Evolutionary conservation across 1,140 invertebrate genomes (phyloP), one percentile per base, ranked within the genome.

Genomic region (Tetragonula clypearis): DNA sequence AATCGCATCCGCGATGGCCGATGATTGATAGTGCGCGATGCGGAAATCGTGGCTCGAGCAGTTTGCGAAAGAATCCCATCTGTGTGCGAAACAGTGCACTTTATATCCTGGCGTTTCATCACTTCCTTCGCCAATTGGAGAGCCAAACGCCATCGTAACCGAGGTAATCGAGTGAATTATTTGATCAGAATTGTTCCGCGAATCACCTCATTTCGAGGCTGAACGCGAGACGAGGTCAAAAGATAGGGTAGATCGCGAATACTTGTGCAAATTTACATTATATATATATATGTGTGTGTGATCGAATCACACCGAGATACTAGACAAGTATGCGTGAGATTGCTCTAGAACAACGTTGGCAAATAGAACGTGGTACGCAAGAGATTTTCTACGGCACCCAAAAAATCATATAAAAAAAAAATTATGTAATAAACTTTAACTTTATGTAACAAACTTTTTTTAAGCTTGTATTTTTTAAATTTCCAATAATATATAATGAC

Each of bases 11-110:
- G 68, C 84, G 88, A 86, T 86, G 66, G 77, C 69, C 72, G 88
- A 88, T 90, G 89, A 90, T 90, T 86, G 86, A 90, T 90, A 76
- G 81, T 74, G 23, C 71, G 68, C 86, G 88, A 90, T 88, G 89
- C 89, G 88, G 88, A 90, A 90, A 90, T 90, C 88, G 69, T 81
- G 65, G 71, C 81, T 74, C 73, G 82, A 55, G 58, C 72, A 80
- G 74, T 89, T 89, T 87, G 86, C 88, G 89, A 90, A 86, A 90
- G 86, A 84, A 90, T 85, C 76, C 82, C 79, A 79, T 88, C 88
- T 90, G 41, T 90, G 41, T 49, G 74, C 78, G 86, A 88, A 88
- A 90, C 86, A 90, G 79, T 82, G 53, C 69, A 80, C 75, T 75
- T 87, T 83, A 82, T 84, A 86, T 90, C 84, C 83, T 82, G 65